These are phyloP conservation scores for Panthera tigris DNA, from an alignment of 2,113 vertebrate genomes.

Conservation along the genomic window DNA sequence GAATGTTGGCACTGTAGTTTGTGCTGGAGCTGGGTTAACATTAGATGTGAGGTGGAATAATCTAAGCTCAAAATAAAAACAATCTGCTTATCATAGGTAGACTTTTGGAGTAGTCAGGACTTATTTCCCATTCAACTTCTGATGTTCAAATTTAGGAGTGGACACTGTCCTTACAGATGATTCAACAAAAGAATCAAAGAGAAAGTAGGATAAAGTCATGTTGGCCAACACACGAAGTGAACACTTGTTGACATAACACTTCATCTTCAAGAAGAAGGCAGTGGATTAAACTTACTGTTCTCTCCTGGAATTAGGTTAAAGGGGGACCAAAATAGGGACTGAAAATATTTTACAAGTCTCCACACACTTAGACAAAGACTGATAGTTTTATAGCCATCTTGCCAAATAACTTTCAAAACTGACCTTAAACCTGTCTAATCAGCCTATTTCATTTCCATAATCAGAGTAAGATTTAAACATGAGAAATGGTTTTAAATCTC, in stretches of 20 bases:
- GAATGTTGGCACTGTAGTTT: background rate
- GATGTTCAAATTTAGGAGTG: background rate
- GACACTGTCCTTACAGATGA: background rate
- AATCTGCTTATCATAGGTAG: background rate
- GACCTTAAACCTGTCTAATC: background rate
- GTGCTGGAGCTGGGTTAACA: background rate
- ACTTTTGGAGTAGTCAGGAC: background rate
- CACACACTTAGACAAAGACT: background rate
- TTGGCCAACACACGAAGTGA: background rate
- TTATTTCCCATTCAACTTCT: background rate
- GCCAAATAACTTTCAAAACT: background rate
- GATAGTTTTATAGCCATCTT: background rate
- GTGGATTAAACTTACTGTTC: background rate
- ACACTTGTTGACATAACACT: background rate
- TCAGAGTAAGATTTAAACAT: background rate
- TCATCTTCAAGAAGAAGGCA: background rate
- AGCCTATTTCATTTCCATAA: background rate
- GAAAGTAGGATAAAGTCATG: background rate
- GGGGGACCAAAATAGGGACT: rapidly evolving
- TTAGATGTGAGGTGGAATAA: background rate
- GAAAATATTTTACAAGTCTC: background rate
- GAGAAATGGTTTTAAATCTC: background rate
- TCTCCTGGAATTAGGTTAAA: background rate
- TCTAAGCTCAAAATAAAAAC: background rate
- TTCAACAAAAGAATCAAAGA: background rate